Evolutionary conservation across 2,113 vertebrate genomes (phyloP).

Genomic region (Corvus cornix): DNA sequence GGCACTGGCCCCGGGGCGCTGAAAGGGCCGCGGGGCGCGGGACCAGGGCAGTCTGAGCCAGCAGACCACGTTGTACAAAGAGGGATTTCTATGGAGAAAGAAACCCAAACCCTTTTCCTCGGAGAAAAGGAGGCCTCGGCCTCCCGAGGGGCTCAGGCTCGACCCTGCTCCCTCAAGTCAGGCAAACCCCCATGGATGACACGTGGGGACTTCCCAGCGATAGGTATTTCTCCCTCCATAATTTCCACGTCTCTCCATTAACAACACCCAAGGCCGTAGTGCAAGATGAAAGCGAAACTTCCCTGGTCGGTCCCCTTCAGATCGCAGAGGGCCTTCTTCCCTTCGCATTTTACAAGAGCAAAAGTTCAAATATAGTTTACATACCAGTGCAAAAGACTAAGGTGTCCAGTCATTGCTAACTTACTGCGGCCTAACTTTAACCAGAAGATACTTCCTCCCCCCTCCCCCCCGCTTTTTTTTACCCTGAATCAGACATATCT

Average conservation of each 20-base stretch:
- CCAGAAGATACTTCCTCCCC: background rate
- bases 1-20: background rate
- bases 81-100: background rate
- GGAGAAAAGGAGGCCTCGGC: background rate
- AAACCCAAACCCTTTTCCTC: background rate
- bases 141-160: background rate
- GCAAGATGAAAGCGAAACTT: slow-evolving; percentile 52
- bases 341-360: slow-evolving; percentile 10
- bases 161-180: background rate
- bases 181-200: background rate
- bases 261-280: background rate
- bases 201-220: background rate
- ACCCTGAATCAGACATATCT: background rate
- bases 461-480: fast-evolving
- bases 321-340: background rate
- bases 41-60: background rate
- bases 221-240: background rate
- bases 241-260: background rate
- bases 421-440: background rate
- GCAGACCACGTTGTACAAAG: background rate
- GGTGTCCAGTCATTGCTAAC: background rate
- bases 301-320: background rate
- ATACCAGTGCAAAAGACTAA: background rate
- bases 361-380: slow-evolving; percentile 65
- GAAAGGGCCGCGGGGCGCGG: background rate